Conservation (phyloP, 1,140 invertebrate species). For the Pachypeltis micranthus region DNA sequence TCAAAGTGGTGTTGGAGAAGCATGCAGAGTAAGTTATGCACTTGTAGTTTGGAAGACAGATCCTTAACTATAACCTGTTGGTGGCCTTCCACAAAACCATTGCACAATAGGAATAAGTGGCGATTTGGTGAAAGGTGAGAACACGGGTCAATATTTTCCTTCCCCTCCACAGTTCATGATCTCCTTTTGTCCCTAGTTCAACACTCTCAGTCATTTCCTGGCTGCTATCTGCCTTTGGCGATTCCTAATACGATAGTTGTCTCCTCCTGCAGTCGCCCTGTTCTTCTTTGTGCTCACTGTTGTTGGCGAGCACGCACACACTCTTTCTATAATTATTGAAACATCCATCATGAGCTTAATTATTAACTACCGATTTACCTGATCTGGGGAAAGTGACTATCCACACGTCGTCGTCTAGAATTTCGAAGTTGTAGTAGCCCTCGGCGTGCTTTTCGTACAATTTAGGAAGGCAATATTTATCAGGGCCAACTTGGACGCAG, state of each 20-base stretch:
- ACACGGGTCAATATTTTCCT: no score
- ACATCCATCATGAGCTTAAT: not conserved
- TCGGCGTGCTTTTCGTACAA: conserved; percentile 49
- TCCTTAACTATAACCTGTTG: no score
- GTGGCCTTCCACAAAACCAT: no score
- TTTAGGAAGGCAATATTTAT: conserved; percentile 57
- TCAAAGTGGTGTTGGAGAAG: no score
- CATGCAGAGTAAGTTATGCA: no score
- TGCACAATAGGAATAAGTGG: no score
- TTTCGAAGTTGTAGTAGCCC: conserved; percentile 52
- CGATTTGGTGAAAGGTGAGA: no score
- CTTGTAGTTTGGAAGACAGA: no score
- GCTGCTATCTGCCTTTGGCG: not conserved
- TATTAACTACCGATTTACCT: conserved; percentile 38
- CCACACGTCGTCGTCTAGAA: conserved; percentile 45
- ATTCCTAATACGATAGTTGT: not conserved
- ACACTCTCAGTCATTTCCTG: no score
- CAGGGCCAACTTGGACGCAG: conserved; percentile 56
- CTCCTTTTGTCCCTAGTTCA: no score
- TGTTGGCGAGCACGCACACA: not conserved
- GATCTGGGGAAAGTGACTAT: conserved; percentile 66
- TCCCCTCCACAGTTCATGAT: no score
- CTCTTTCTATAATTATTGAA: not conserved
- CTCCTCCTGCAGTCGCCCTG: not conserved
- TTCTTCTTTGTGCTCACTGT: no score